phyloP scores from a whole-genome alignment of 2,888 invertebrate species.

The Tetranychus truncatus region DNA sequence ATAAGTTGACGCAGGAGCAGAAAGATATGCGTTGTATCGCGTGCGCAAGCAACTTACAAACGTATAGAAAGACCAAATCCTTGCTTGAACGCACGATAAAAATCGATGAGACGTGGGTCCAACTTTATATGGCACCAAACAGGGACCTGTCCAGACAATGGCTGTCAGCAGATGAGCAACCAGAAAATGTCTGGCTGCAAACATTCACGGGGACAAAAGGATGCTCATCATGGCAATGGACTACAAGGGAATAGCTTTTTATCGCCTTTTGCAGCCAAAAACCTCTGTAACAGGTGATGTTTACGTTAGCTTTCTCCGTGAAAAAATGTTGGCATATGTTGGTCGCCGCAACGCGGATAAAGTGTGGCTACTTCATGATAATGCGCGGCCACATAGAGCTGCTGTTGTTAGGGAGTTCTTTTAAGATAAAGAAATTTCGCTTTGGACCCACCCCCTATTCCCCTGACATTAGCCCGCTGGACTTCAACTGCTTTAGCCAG shows the following conservation, averaged over 20 bases:
- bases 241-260: neutral
- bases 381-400: no score
- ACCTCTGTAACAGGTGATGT: neutral
- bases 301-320: neutral
- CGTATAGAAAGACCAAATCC: neutral
- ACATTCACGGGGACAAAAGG: neutral
- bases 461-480: no score
- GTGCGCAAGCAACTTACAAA: neutral
- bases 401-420: no score
- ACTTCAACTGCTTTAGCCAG: no score
- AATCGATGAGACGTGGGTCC: neutral
- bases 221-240: neutral
- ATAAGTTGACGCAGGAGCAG: conserved; percentile 33
- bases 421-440: no score
- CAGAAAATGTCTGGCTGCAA: neutral
- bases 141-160: neutral
- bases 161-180: neutral
- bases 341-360: no score
- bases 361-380: no score
- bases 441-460: no score
- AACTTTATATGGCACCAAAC: neutral
- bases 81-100: neutral
- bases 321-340: neutral
- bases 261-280: neutral
- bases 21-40: neutral